A percentile compares a stretch with the other conserved stretches of the same genome.
Evolutionary conservation across 1,140 invertebrate species (phyloP).

Genomic region (Brachionus rubens): DNA sequence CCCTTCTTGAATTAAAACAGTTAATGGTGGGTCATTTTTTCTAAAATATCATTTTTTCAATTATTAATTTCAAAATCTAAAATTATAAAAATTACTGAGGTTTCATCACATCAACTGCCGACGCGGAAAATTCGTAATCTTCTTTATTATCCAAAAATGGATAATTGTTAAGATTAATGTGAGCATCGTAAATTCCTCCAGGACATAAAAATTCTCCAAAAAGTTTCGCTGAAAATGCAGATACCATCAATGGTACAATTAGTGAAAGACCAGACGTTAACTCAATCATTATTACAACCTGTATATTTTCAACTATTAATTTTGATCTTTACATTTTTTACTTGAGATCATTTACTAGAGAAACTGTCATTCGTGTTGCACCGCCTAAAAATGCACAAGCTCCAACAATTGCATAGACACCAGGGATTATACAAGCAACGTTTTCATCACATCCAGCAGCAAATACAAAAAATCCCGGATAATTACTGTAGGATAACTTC

Average conservation of each 20-base stretch:
- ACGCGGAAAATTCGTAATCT: slow-evolving; percentile 91
- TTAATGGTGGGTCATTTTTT: slow-evolving; percentile 18
- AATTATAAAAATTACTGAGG: slow-evolving; percentile 63
- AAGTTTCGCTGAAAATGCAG: slow-evolving; percentile 99
- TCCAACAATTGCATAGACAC: slow-evolving; percentile 98
- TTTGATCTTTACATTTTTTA: slow-evolving; percentile 57
- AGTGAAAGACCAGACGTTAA: slow-evolving; percentile 56
- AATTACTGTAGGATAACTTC: no score
- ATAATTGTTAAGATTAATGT: slow-evolving; percentile 94
- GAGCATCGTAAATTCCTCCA: slow-evolving; percentile 94
- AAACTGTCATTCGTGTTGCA: slow-evolving; percentile 97
- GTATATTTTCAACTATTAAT: not conserved
- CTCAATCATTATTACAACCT: slow-evolving; percentile 42
- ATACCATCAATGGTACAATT: slow-evolving; percentile 97
- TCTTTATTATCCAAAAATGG: slow-evolving; percentile 97
- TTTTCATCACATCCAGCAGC: slow-evolving; percentile 78
- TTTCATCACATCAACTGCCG: slow-evolving; percentile 96
- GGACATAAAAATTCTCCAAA: slow-evolving; percentile 92
- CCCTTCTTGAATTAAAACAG: slow-evolving; percentile 14
- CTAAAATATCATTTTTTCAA: not conserved
- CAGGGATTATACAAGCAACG: slow-evolving; percentile 86
- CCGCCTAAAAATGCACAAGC: slow-evolving; percentile 96
- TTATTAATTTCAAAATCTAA: not conserved
- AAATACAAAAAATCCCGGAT: slow-evolving; percentile 82
- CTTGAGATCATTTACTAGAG: slow-evolving; percentile 98